Conservation (phyloP, 2,888 invertebrate genomes). For the Micoletzkya japonica region DNA sequence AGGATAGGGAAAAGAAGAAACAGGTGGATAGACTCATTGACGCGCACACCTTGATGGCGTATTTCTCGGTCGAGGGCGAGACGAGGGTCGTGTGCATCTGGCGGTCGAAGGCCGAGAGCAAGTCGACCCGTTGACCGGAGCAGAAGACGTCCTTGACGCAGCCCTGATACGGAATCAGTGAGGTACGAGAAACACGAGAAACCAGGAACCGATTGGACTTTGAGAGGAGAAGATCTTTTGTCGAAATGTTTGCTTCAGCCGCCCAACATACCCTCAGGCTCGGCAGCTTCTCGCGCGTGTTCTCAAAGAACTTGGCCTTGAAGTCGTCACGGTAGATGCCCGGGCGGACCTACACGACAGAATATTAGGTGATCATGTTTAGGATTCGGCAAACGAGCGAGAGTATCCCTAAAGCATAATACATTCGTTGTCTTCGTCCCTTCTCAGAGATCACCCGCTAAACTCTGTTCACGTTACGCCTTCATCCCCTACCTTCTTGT, state of each 20-base stretch:
- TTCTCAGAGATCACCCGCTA: neutral
- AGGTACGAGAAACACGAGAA: neutral
- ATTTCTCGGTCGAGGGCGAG: constrained; percentile 28
- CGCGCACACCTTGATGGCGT: constrained; percentile 22
- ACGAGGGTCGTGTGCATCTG: constrained; percentile 37
- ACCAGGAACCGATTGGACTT: neutral
- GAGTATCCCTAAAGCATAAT: neutral
- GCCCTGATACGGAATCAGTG: constrained; percentile 32
- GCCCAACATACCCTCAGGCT: constrained; percentile 35
- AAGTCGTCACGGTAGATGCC: constrained; percentile 41
- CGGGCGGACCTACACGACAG: constrained; percentile 2
- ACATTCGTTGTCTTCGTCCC: too few species aligned
- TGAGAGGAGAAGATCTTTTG: neutral
- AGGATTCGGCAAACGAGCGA: neutral
- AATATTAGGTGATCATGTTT: constrained; percentile 63
- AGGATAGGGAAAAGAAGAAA: neutral
- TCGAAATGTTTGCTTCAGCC: neutral
- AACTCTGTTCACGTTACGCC: too few species aligned
- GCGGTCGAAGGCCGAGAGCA: constrained; percentile 32
- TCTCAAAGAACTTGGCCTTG: constrained; percentile 47
- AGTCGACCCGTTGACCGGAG: constrained; percentile 35
- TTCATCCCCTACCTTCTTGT: constrained; percentile 27
- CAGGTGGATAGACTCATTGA: too few species aligned
- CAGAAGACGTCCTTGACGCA: constrained; percentile 47
- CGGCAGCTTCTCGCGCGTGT: constrained; percentile 48